Evolutionary conservation across 2,888 invertebrate genomes (phyloP).

Genomic region (Charanyca ferruginea): DNA sequence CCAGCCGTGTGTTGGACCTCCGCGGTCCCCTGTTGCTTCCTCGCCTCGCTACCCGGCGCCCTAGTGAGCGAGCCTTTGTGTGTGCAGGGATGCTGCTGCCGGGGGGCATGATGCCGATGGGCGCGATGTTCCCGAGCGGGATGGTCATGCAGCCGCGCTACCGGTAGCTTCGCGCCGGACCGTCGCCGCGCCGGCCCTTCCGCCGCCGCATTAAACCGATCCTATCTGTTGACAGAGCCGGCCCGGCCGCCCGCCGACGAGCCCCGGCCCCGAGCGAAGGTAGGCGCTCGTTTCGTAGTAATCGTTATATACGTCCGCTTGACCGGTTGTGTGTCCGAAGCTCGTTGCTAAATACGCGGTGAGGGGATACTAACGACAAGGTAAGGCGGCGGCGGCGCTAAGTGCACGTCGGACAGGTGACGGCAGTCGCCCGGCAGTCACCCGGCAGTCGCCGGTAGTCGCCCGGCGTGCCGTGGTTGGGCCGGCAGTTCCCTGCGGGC

Average conservation of each 20-base stretch:
- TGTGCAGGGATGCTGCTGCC: slow-evolving; percentile 89
- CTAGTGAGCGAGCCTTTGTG: slow-evolving; percentile 60
- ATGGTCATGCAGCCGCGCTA: slow-evolving; percentile 96
- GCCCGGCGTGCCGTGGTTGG: slow-evolving; percentile 82
- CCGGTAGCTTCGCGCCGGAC: slow-evolving; percentile 93
- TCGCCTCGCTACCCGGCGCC: slow-evolving; percentile 47
- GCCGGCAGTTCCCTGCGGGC: slow-evolving; percentile 91
- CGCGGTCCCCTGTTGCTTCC: slow-evolving; percentile 76
- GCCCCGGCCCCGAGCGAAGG: slow-evolving; percentile 69
- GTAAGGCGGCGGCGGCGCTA: slow-evolving; percentile 67
- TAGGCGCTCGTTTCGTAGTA: slow-evolving; percentile 73
- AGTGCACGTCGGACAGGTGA: slow-evolving; percentile 75
- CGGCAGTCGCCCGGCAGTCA: slow-evolving; percentile 65
- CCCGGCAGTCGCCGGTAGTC: slow-evolving; percentile 69
- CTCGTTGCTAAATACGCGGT: slow-evolving; percentile 74
- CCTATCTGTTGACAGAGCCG: slow-evolving; percentile 83
- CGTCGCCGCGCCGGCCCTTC: slow-evolving; percentile 91
- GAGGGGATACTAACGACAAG: slow-evolving; percentile 74
- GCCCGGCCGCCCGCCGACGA: slow-evolving; percentile 53
- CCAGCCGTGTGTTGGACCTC: slow-evolving; percentile 83
- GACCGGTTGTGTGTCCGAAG: slow-evolving; percentile 74
- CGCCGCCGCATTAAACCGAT: slow-evolving; percentile 71
- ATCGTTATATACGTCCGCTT: slow-evolving; percentile 72
- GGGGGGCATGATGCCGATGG: slow-evolving; percentile 74
- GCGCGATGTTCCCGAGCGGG: slow-evolving; percentile 86